Evolutionary conservation across 2,888 invertebrate genomes (phyloP).

Genomic region (Linyphia triangularis): DNA sequence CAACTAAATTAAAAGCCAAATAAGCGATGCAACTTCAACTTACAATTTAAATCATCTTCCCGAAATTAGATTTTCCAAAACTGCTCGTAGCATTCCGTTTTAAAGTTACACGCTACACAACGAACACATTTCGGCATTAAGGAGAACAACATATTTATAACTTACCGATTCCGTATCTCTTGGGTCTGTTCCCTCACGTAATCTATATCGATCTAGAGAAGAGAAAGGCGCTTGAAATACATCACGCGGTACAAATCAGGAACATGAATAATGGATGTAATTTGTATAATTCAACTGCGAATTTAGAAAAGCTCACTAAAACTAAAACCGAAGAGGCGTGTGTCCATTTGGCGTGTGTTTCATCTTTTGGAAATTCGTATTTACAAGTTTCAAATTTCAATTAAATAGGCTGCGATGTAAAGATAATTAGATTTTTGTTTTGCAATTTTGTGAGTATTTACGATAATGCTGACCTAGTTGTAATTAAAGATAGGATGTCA

Average conservation of each 20-base stretch:
- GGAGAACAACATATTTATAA: conserved; percentile 7
- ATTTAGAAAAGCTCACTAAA: conserved; percentile 4
- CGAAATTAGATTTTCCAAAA: neutral
- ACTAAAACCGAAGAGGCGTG: conserved; percentile 5
- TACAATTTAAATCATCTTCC: conserved; percentile 5
- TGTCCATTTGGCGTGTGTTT: neutral
- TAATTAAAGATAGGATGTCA: neutral
- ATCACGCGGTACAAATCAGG: neutral
- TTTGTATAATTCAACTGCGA: conserved; percentile 29
- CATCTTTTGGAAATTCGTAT: neutral
- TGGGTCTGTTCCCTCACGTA: conserved; percentile 88
- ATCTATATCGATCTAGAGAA: conserved; percentile 85
- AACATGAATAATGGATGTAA: conserved; percentile 46
- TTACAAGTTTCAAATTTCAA: neutral
- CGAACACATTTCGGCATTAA: neutral
- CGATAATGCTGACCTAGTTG: too few relatives aligned
- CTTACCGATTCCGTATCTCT: conserved; percentile 83
- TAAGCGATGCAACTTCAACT: neutral
- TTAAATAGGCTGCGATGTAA: conserved; percentile 6
- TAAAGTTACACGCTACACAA: neutral
- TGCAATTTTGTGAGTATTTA: neutral
- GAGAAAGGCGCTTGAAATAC: neutral
- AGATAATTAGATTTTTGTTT: neutral
- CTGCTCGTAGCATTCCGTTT: neutral
- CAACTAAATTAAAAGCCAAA: neutral